A percentile compares a stretch with the other conserved stretches of the same genome.
Conservation (phyloP, 2,797 vertebrate species). For the Emydoidea blandingii region DNA sequence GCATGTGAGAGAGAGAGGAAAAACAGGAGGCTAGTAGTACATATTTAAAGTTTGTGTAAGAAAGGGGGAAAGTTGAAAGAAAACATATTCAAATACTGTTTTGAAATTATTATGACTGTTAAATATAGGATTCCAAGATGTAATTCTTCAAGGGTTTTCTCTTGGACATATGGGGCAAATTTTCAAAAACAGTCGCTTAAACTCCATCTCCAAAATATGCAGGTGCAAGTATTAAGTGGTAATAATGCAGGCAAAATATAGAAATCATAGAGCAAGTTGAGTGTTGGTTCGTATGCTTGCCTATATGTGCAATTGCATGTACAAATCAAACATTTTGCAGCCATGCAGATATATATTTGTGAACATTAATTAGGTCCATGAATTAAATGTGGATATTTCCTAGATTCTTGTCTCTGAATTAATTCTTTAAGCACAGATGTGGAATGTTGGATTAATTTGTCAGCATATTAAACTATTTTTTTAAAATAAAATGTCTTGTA, state of each 20-base stretch:
- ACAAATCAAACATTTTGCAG: background rate
- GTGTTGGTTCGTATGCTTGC: background rate
- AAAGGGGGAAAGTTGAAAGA: background rate
- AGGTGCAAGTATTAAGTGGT: background rate
- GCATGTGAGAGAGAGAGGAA: background rate
- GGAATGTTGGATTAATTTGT: background rate
- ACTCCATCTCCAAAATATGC: background rate
- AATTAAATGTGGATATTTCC: background rate
- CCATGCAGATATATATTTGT: background rate
- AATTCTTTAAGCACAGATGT: background rate
- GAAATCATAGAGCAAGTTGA: background rate
- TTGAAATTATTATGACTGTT: background rate
- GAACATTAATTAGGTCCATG: background rate
- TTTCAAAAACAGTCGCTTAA: slow-evolving; percentile 6
- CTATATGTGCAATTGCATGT: background rate
- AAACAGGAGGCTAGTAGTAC: background rate
- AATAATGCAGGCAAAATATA: background rate
- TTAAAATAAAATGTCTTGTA: too few species aligned
- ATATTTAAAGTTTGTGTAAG: background rate
- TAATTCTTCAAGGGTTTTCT: background rate
- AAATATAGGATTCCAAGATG: background rate
- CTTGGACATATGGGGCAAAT: background rate
- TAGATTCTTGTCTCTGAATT: background rate
- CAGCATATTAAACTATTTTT: background rate
- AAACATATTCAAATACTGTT: background rate